A percentile compares a stretch with the other conserved stretches of the same genome.
phyloP scores from a whole-genome alignment of 2,888 invertebrate genomes.

The Ligdia adustata region DNA sequence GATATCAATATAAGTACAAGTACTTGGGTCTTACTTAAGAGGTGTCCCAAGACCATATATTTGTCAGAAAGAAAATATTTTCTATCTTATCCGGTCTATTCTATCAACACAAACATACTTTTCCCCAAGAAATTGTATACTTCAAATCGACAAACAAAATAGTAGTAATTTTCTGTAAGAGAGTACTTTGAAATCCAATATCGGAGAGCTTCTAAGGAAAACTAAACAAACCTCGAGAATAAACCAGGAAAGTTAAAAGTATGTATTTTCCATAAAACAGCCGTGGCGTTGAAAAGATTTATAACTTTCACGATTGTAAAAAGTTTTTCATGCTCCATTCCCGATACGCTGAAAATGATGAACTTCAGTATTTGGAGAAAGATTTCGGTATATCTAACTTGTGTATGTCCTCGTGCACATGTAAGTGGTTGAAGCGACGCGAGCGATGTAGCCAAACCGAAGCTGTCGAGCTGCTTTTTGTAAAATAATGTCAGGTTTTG shows the following conservation, averaged over 20 bases:
- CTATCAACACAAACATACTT: neutral
- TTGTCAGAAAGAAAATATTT: too few species aligned
- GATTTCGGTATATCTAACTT: slow-evolving; percentile 18
- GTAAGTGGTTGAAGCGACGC: too few species aligned
- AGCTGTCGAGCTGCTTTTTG: too few species aligned
- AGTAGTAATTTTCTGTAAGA: slow-evolving; percentile 2
- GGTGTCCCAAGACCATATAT: too few species aligned
- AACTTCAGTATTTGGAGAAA: slow-evolving; percentile 16
- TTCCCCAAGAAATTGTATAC: slow-evolving; percentile 2
- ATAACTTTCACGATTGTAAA: slow-evolving; percentile 19
- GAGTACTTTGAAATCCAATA: slow-evolving; percentile 32
- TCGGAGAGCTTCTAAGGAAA: slow-evolving; percentile 6
- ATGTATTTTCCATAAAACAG: slow-evolving; percentile 21
- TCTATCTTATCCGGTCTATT: too few species aligned
- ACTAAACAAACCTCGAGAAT: slow-evolving; percentile 18
- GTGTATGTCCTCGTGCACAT: too few species aligned
- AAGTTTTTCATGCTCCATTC: slow-evolving; percentile 24
- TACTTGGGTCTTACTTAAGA: too few species aligned
- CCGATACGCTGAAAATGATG: slow-evolving; percentile 19
- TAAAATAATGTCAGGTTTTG: too few species aligned
- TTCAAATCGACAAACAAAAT: slow-evolving; percentile 2
- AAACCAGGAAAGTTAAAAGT: slow-evolving; percentile 23
- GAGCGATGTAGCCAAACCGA: too few species aligned
- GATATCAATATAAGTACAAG: too few species aligned
- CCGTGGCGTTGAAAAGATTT: slow-evolving; percentile 23